Evolutionary conservation across 2,113 vertebrate genomes (phyloP).

Genomic region (Paramormyrops kingsleyae): DNA sequence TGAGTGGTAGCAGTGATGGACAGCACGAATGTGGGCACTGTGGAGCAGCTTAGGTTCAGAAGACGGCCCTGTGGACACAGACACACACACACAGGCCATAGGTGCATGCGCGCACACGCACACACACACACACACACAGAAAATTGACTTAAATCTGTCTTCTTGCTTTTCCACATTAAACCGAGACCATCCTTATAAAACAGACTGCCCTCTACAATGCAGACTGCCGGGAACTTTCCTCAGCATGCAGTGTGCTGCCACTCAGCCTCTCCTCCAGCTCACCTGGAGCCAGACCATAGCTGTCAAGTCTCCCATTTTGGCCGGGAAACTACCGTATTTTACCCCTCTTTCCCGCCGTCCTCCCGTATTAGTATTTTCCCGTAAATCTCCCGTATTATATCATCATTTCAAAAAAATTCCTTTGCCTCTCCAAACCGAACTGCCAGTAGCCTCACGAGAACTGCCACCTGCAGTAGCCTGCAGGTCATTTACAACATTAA

Average conservation of each 20-base stretch:
- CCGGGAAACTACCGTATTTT: too few relatives aligned
- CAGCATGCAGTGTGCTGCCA: not conserved
- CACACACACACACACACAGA: not conserved
- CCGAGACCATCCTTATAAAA: not conserved
- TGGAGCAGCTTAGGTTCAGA: conserved; percentile 91
- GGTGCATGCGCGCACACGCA: too few relatives aligned
- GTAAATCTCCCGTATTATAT: too few relatives aligned
- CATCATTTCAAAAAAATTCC: too few relatives aligned
- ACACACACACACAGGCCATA: too few relatives aligned
- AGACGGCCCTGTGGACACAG: conserved; percentile 70
- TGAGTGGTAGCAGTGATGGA: conserved; percentile 91
- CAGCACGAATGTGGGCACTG: conserved; percentile 85
- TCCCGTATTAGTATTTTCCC: too few relatives aligned
- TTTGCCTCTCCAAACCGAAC: too few relatives aligned
- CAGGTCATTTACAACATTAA: too few relatives aligned
- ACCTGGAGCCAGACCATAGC: not conserved
- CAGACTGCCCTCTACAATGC: not conserved
- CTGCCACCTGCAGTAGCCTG: too few relatives aligned
- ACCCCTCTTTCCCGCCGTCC: too few relatives aligned
- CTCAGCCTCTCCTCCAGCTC: not conserved
- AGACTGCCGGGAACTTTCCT: not conserved
- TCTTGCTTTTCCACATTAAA: not conserved
- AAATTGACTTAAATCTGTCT: not conserved
- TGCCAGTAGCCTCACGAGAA: too few relatives aligned
- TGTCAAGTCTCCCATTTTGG: too few relatives aligned